Evolutionary conservation across 2,113 vertebrate species (phyloP), one percentile per base, ranked within the genome.

Genomic region (Phaethon lepturus): DNA sequence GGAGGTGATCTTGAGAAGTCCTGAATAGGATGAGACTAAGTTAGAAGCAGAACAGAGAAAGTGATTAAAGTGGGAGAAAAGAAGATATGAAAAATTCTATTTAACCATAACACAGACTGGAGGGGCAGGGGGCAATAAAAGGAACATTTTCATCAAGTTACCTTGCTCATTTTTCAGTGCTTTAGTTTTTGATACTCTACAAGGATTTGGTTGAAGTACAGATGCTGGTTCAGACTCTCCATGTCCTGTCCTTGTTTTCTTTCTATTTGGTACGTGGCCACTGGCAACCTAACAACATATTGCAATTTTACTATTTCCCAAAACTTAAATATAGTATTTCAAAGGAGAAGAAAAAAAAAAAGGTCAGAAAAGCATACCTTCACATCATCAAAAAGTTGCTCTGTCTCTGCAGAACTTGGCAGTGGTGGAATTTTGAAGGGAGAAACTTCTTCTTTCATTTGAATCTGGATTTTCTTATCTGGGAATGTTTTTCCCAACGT

Each of bases 121-220:
- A 3, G 25, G 25, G 22, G 6, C 3, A 13, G 12, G 8, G 17
- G 13, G 40, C 29, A 71, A 56, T 49, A 75, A 86, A 74, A 69
- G 13, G 63, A 90, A 72, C 11, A 73, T 76, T 95, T 86, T 81
- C 56, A 74, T 72, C 17, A 74, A 73, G 50, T 97, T 96, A 98
- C 98, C 98, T 98, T 98, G 97, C 47, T 95, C 91, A 95, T 95
- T 97, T 86, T 95, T 93, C n/a, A 93, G 84, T 82, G 84, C 64
- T 96, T 95, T 98, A 86, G 73, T 93, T 98, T 98, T 98, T 96
- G 88, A 71, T 56, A 97, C 71, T 88, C 97, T 98, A 86, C 98
- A 98, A 60, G 98, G 98, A 90, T 99, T 99, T 97, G 98, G 98
- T 68, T 99, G 98, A 96, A 99, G 98, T 62, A 99, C 98, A 78